These are phyloP conservation scores for Tenthredo livida DNA, from an alignment of 2,888 invertebrate species.

Conservation along the genomic window DNA sequence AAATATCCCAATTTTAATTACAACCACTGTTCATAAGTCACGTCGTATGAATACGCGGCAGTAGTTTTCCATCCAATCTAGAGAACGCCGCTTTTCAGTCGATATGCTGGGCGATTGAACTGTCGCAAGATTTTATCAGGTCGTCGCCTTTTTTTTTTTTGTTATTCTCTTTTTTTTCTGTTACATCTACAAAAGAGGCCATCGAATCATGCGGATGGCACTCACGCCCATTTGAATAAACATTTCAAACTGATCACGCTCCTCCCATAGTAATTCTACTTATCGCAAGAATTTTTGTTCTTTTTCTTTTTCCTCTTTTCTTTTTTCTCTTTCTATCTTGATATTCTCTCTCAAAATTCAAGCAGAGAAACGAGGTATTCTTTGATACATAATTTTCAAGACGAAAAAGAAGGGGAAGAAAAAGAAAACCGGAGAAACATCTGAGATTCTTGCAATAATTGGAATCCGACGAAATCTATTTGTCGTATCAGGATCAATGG, in stretches of 20 bases:
- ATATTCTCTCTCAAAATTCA: not conserved
- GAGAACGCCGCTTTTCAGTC: slow-evolving; percentile 51
- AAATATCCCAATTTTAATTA: slow-evolving; percentile 47
- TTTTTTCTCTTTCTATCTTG: not conserved
- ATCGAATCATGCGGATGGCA: slow-evolving; percentile 48
- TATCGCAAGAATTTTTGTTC: slow-evolving; percentile 8
- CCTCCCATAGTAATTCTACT: slow-evolving; percentile 17
- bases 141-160: not conserved
- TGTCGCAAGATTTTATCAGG: slow-evolving; percentile 50
- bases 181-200: slow-evolving; percentile 44
- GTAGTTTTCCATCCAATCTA: slow-evolving; percentile 66
- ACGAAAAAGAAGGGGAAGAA: not conserved
- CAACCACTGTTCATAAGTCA: slow-evolving; percentile 67
- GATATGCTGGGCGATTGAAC: slow-evolving; percentile 51
- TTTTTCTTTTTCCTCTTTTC: not conserved
- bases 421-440: not conserved
- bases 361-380: not conserved
- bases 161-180: not conserved
- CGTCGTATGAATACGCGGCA: slow-evolving; percentile 66
- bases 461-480: slow-evolving; percentile 12
- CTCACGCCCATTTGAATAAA: slow-evolving; percentile 33
- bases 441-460: not conserved
- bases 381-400: not conserved
- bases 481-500: not conserved
- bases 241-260: slow-evolving; percentile 35